These are phyloP conservation scores for Tethya wilhelma DNA, from an alignment of 37 sponge, comb jelly and placozoan genomes.

Conservation along the genomic window DNA sequence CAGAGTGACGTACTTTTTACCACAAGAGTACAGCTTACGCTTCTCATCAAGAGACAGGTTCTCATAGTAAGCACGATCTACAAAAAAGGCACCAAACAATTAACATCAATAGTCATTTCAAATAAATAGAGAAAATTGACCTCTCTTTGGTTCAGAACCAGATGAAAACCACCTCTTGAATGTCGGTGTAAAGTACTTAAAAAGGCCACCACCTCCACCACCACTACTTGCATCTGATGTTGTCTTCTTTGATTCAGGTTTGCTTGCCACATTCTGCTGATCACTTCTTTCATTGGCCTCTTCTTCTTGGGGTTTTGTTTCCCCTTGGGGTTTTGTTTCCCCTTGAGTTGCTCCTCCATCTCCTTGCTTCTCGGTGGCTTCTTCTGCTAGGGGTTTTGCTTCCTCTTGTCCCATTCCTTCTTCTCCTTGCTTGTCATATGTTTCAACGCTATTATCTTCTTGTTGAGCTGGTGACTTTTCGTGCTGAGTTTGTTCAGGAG, in stretches of 20 bases:
- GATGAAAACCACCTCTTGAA: neutral
- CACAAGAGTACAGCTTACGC: slow-evolving; percentile 74
- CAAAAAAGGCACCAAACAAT: neutral
- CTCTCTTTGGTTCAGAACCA: slow-evolving; percentile 5
- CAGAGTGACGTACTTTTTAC: slow-evolving; percentile 56
- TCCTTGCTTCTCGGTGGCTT: neutral
- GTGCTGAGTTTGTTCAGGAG: too few species aligned
- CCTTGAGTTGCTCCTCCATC: neutral
- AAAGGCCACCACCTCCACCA: neutral
- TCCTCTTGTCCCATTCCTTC: too few species aligned
- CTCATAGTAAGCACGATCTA: slow-evolving; percentile 57
- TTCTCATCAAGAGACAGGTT: slow-evolving; percentile 68
- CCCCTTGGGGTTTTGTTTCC: neutral
- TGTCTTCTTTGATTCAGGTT: neutral
- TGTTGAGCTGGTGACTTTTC: too few species aligned
- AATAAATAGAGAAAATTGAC: neutral
- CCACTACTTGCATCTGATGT: neutral
- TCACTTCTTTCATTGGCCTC: neutral
- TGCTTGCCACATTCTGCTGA: neutral
- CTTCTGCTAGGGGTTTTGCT: too few species aligned
- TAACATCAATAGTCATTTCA: neutral
- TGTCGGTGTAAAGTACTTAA: too few species aligned
- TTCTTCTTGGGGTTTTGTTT: too few species aligned
- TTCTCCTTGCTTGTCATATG: too few species aligned
- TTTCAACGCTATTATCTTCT: too few species aligned